These are phyloP conservation scores for Nerophis lumbriciformis DNA, from an alignment of 2,113 vertebrate species.

Conservation along the genomic window DNA sequence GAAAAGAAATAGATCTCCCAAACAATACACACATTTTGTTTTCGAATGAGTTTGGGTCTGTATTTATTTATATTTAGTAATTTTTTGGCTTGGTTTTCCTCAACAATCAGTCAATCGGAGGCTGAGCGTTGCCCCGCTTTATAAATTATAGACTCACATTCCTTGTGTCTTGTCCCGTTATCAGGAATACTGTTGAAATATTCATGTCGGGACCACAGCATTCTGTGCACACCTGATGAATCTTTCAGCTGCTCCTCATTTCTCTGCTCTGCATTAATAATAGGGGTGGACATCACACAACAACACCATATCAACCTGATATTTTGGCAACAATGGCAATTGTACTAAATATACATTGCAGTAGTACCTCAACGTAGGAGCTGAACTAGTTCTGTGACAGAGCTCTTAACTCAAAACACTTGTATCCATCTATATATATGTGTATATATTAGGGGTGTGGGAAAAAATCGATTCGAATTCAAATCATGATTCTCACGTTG, in stretches of 20 bases:
- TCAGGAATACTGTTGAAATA: slow-evolving; percentile 1
- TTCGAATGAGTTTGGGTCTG: not conserved
- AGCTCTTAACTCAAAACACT: too few relatives aligned
- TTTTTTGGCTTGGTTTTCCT: not conserved
- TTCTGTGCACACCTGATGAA: not conserved
- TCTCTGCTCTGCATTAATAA: not conserved
- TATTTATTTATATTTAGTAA: too few relatives aligned
- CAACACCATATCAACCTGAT: not conserved
- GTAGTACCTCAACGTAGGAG: not conserved
- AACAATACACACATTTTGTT: not conserved
- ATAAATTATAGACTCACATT: slow-evolving; percentile 1
- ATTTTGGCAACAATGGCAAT: not conserved
- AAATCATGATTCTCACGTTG: too few relatives aligned
- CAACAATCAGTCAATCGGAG: not conserved
- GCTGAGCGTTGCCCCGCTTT: not conserved
- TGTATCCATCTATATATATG: too few relatives aligned
- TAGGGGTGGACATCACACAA: not conserved
- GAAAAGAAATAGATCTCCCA: not conserved
- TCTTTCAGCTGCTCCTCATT: not conserved
- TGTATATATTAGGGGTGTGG: too few relatives aligned
- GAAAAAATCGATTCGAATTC: too few relatives aligned
- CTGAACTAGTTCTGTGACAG: too few relatives aligned
- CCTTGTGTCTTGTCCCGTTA: not conserved
- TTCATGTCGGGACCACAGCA: slow-evolving; percentile 1
- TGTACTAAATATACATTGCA: not conserved